These are phyloP conservation scores for Delichon dasypus DNA, from an alignment of 2,797 vertebrate species.

Conservation along the genomic window DNA sequence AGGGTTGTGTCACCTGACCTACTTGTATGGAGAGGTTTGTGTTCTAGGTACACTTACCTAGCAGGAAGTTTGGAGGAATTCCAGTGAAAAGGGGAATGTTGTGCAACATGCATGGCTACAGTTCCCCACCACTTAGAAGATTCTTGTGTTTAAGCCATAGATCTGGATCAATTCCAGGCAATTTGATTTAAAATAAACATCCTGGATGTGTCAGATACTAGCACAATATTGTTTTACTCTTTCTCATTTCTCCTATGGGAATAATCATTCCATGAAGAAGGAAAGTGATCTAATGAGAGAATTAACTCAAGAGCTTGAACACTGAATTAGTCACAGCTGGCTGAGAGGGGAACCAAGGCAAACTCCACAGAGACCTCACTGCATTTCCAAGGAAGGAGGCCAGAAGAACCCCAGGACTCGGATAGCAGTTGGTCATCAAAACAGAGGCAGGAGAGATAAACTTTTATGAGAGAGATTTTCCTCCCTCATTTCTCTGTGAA, in stretches of 20 bases:
- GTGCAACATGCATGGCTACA: background rate
- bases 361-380: constrained; percentile 46
- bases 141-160: constrained; percentile 28
- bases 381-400: constrained; percentile 44
- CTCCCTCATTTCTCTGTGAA: background rate
- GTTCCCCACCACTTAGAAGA: background rate
- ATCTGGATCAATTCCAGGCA: constrained; percentile 45
- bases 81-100: background rate
- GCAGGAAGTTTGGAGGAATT: constrained; percentile 35
- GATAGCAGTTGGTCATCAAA: constrained; percentile 12
- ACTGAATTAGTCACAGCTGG: constrained; percentile 67
- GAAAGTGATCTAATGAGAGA: constrained; percentile 68
- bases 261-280: constrained; percentile 59
- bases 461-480: background rate
- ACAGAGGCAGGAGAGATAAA: background rate
- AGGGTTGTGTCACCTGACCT: constrained; percentile 1
- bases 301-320: constrained; percentile 61
- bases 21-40: background rate
- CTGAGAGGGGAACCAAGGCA: constrained; percentile 50
- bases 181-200: constrained; percentile 64
- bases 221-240: constrained; percentile 42
- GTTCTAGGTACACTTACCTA: constrained; percentile 31
- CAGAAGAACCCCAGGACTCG: background rate
- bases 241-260: constrained; percentile 56
- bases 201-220: constrained; percentile 56